phyloP scores from a whole-genome alignment of 2,797 vertebrate genomes.

The Gadopsis bispinosus region DNA sequence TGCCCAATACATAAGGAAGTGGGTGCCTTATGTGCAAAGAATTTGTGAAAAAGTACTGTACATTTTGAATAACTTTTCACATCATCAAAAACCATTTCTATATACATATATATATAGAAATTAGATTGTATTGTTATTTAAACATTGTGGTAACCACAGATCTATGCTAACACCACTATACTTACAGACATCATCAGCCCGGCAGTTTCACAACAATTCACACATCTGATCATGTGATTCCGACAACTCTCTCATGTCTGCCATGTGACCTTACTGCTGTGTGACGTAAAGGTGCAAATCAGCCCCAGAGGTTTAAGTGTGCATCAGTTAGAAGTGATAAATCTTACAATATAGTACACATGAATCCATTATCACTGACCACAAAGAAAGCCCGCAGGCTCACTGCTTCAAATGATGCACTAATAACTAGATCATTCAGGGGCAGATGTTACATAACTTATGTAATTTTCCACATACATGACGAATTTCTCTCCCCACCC shows the following conservation, averaged over 20 bases:
- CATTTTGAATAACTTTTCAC: background rate
- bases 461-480: constrained; percentile 51
- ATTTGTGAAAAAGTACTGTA: background rate
- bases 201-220: background rate
- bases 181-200: background rate
- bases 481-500: constrained; percentile 41
- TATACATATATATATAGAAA: background rate
- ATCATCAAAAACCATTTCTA: background rate
- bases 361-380: constrained; percentile 23
- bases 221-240: constrained; percentile 10
- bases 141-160: background rate
- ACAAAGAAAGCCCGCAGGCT: constrained; percentile 27
- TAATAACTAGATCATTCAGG: constrained; percentile 44
- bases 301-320: constrained; percentile 21
- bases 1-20: background rate
- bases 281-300: constrained; percentile 35
- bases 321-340: constrained; percentile 10
- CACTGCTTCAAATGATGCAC: constrained; percentile 50
- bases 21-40: background rate
- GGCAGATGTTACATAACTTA: constrained; percentile 41
- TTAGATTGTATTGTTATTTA: background rate
- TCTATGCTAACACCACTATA: background rate
- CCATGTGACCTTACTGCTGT: constrained; percentile 20
- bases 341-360: background rate
- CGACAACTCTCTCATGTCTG: constrained; percentile 16